Evolutionary conservation across 2,888 invertebrate genomes (phyloP), one percentile per base, ranked within the genome.

Genomic region (Lypha dubia): DNA sequence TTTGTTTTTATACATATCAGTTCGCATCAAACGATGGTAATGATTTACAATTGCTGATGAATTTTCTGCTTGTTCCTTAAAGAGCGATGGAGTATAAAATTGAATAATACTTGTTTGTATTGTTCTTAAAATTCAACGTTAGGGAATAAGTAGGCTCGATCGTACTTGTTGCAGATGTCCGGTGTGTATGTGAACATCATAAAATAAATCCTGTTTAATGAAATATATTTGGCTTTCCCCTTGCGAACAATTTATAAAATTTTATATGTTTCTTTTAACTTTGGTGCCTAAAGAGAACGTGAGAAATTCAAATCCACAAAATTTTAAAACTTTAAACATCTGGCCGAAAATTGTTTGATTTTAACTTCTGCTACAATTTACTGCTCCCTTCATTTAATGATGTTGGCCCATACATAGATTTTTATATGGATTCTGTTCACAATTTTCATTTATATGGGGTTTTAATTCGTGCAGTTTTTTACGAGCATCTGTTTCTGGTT

Each of bases 401-500:
- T 58, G 22, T 13, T 67, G 58, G 35, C 44, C 49, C 51, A 17
- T 49, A 49, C 24, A 22, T 68, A 67, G 11, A 28, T 22, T 58
- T 75, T 53, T 65, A n/a, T 53, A 51, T 20, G 5, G 51, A 3
- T 20, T 65, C 28, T 56, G 56, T 67, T 67, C 24, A 22, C 65
- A 67, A 28, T 13, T 51, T 51, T 51, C 41, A 5, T 44, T 53
- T 75, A n/a, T n/a, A n/a, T n/a, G n/a, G n/a, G n/a, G n/a, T n/a
- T 67, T 67, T 46, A 20, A 17, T 35, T 68, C 58, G 28, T 20
- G 32, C 60, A 79, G n/a, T 70, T 70, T 62, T 70, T 70, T 62
- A 44, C n/a, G n/a, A 79, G 62, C 77, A 79, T 62, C 70, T 79
- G 77, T 68, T 58, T 58, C 13, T 70, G 51, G 49, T 51, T 68